phyloP scores from a whole-genome alignment of 1,140 invertebrate species.

The Panagrolaimus sp. region DNA sequence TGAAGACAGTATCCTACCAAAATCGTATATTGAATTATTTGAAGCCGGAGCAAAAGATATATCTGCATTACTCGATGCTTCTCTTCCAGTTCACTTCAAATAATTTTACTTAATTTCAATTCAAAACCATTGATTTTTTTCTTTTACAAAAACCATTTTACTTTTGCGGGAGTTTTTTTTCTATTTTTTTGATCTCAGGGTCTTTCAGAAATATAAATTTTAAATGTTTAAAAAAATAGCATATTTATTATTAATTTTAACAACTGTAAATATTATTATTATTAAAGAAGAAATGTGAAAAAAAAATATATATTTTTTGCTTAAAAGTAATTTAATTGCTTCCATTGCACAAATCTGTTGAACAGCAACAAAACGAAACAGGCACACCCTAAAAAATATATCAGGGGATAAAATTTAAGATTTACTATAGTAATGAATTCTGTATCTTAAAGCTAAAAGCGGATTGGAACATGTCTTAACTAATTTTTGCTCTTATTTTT shows the following conservation, averaged over 20 bases:
- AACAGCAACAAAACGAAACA: slow-evolving; percentile 37
- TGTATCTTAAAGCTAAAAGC: no score
- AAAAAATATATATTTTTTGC: neutral
- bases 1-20: slow-evolving; percentile 1
- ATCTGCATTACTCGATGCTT: neutral
- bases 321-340: neutral
- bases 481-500: no score
- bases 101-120: neutral
- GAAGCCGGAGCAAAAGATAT: neutral
- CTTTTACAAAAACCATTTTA: neutral
- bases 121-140: no score
- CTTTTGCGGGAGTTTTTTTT: neutral
- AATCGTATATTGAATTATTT: neutral
- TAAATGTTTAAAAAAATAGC: no score
- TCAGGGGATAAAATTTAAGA: neutral
- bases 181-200: slow-evolving; percentile 7
- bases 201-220: neutral
- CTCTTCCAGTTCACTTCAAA: neutral
- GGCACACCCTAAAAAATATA: slow-evolving; percentile 19
- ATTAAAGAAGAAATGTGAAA: slow-evolving; percentile 24
- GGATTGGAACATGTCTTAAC: no score
- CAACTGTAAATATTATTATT: neutral
- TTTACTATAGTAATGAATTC: no score
- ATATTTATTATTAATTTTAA: neutral
- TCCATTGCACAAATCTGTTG: slow-evolving; percentile 30